Conservation (phyloP, 2,797 vertebrate species). For the Phyllotis vaccarum region DNA sequence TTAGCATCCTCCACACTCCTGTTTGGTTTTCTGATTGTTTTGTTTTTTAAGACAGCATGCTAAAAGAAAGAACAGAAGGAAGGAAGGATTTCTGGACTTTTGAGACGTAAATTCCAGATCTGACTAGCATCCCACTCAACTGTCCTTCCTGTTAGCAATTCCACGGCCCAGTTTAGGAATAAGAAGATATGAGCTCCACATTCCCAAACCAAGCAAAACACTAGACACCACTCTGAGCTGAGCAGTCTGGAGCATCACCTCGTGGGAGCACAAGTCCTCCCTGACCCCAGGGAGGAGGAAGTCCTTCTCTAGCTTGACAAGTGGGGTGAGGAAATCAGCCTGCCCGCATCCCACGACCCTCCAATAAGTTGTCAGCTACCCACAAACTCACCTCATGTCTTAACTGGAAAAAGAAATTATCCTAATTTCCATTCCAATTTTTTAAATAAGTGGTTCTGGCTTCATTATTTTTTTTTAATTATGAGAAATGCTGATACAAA, state of each 20-base stretch:
- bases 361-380: background rate
- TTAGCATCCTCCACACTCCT: background rate
- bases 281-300: background rate
- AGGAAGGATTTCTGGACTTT: background rate
- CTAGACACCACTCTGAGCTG: background rate
- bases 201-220: background rate
- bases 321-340: background rate
- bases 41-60: background rate
- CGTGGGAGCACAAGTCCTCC: background rate
- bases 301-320: background rate
- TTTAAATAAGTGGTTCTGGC: background rate
- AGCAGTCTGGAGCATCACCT: background rate
- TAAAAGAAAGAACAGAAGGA: constrained; percentile 11
- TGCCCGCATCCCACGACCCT: background rate
- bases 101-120: constrained; percentile 5
- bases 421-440: background rate
- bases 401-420: background rate
- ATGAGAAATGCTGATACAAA: background rate
- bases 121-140: background rate
- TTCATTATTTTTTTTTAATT: constrained; percentile 16
- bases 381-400: background rate
- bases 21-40: background rate
- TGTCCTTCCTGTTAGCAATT: background rate
- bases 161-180: background rate
- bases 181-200: background rate